Base-by-base conservation (phyloP, 2,797 vertebrate species). In the Parauchenoglanis ngamensis region DNA sequence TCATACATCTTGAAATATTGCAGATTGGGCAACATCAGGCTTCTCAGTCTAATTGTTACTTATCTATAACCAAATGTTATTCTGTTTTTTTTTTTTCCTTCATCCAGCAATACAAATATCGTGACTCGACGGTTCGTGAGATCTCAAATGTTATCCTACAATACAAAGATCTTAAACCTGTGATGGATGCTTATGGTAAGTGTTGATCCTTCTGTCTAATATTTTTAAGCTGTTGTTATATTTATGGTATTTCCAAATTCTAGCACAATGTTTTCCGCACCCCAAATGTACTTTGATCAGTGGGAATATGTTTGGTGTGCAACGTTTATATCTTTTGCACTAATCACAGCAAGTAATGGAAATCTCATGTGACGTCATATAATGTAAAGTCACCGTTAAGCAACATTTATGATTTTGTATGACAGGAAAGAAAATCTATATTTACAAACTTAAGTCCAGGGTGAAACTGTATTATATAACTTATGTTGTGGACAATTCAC, bases 101-200 rank as follows among this genome's bases (percentile, higher is more conserved):
- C 6, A 61, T 63, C 25, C 93, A 97, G 93, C 95, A 98, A 98
- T 99, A 99, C 92, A 99, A 99, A 91, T 99, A 99, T 90, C 97
- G 96, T 95, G 98, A 99, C 92, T 92, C 99, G 88, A 97, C 98
- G 49, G 96, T 98, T 84, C 97, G 97, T 75, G 98, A 99, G 93
- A 98, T 97, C 59, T 95, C 96, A 86, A 97, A 95, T 87, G 98
- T 99, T 92, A 98, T 97, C 91, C 94, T 95, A 68, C 96, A 97
- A 49, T 99, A 99, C 95, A 98, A 99, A 95, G 98, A 99, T 93
- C 96, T 99, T 93, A 99, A 98, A 91, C 98, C 98, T 54, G 92
- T 98, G 70, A 97, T 98, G 96, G 98, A 99, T 94, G 96, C 97
- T 44, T 99, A 98, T 89, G 98, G 98, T 99, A 94, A 95, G 93